A percentile compares a stretch with the other conserved stretches of the same genome.
Evolutionary conservation across 2,888 invertebrate species (phyloP).

Genomic region (Coecobrya sp.): DNA sequence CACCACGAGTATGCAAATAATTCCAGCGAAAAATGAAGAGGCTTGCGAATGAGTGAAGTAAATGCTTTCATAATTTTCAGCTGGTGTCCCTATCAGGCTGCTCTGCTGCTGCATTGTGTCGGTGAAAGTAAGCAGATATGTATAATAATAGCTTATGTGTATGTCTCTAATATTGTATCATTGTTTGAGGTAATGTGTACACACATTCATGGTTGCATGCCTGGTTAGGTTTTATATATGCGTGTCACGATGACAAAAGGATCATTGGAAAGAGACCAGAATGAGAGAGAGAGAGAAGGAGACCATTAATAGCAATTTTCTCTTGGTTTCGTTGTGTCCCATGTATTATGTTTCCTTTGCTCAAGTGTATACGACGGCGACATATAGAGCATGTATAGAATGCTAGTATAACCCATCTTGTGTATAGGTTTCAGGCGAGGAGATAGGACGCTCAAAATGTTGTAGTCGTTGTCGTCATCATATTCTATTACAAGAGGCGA

Average conservation of each 20-base stretch:
- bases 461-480: background rate
- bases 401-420: background rate
- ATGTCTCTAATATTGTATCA: background rate
- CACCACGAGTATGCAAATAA: constrained; percentile 14
- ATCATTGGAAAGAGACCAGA: constrained; percentile 59
- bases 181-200: constrained; percentile 55
- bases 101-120: too few species aligned
- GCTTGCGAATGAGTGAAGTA: background rate
- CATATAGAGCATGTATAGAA: background rate
- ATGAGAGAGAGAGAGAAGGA: constrained; percentile 9
- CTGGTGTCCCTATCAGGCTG: background rate
- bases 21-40: background rate
- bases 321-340: background rate
- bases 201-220: constrained; percentile 50
- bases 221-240: constrained; percentile 67
- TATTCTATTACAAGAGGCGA: constrained; percentile 18
- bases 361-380: constrained; percentile 22
- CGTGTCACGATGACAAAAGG: constrained; percentile 75
- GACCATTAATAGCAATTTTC: constrained; percentile 71
- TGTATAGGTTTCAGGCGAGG: background rate
- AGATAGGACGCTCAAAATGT: background rate
- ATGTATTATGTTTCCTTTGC: constrained; percentile 13
- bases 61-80: constrained; percentile 40
- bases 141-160: background rate
- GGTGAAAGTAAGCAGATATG: background rate